Percentiles rank a stretch among this genome's conserved stretches.
Conservation (phyloP, 2,888 invertebrate genomes). For the Metalampra italica region DNA sequence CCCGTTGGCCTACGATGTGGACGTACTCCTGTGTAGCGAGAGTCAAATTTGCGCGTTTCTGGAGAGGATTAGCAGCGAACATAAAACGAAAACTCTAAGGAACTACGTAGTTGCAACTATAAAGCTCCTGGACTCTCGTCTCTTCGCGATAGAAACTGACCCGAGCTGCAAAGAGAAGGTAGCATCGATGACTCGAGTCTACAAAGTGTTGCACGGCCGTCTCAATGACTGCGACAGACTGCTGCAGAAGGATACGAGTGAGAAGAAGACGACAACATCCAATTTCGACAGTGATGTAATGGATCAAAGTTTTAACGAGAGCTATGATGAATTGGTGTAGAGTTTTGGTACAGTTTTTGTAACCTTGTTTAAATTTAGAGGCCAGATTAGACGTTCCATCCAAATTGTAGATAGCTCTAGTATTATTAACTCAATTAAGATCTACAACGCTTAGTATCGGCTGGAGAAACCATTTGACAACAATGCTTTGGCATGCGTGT, state of each 20-base stretch:
- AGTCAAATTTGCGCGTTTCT: slow-evolving; percentile 69
- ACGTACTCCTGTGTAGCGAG: slow-evolving; percentile 68
- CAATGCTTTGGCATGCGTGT: no score
- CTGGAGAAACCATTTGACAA: no score
- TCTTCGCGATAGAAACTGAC: slow-evolving; percentile 73
- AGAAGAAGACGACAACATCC: slow-evolving; percentile 39
- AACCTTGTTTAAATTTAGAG: neutral
- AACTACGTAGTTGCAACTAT: slow-evolving; percentile 74
- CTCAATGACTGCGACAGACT: slow-evolving; percentile 65
- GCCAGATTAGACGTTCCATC: no score
- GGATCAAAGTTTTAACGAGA: slow-evolving; percentile 59
- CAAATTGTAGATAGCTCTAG: no score
- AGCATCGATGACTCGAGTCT: slow-evolving; percentile 69
- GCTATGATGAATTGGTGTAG: slow-evolving; percentile 36
- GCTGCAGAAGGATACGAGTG: slow-evolving; percentile 50
- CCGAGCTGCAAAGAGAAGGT: slow-evolving; percentile 73
- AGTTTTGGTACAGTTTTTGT: neutral
- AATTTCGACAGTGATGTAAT: slow-evolving; percentile 56
- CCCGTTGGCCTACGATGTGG: slow-evolving; percentile 71
- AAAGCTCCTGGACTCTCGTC: slow-evolving; percentile 66
- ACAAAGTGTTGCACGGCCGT: slow-evolving; percentile 63
- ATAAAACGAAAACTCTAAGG: slow-evolving; percentile 69
- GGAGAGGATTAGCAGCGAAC: slow-evolving; percentile 66
- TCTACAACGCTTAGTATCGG: no score
- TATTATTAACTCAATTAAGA: no score